Conservation (phyloP, 2,888 invertebrate genomes). For the Celastrina argiolus region DNA sequence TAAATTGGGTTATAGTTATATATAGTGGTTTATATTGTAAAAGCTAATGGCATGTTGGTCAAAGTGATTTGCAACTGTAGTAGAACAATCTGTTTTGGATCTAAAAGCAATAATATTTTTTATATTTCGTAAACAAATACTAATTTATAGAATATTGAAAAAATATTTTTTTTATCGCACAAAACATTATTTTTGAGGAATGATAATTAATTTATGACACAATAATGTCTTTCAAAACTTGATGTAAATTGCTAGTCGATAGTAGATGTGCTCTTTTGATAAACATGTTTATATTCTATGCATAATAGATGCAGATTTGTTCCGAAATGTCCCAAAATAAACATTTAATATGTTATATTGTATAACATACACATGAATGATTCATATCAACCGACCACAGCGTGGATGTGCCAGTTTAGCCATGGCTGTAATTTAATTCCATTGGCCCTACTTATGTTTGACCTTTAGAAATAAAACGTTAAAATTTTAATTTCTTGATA, state of each 20-base stretch:
- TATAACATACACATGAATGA: conserved; percentile 5
- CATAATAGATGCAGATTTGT: not conserved
- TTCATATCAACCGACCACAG: not conserved
- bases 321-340: not conserved
- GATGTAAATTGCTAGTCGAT: not conserved
- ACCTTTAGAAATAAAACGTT: not conserved
- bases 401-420: not conserved
- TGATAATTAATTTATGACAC: not conserved
- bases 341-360: not conserved
- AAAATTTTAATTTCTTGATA: too few relatives aligned
- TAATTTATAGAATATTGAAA: too few relatives aligned
- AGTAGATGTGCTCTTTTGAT: not conserved
- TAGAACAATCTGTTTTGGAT: not conserved
- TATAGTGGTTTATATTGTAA: not conserved
- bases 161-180: not conserved
- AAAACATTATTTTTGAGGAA: not conserved
- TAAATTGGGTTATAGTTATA: not conserved
- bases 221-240: not conserved
- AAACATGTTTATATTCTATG: not conserved
- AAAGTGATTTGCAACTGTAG: not conserved
- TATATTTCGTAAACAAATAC: too few relatives aligned
- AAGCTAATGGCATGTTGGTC: not conserved
- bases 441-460: not conserved
- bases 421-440: not conserved
- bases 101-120: too few relatives aligned